Percentiles rank a stretch among this genome's conserved stretches.
phyloP scores from a whole-genome alignment of 2,797 vertebrate genomes.

The Phalloptychus januarius region DNA sequence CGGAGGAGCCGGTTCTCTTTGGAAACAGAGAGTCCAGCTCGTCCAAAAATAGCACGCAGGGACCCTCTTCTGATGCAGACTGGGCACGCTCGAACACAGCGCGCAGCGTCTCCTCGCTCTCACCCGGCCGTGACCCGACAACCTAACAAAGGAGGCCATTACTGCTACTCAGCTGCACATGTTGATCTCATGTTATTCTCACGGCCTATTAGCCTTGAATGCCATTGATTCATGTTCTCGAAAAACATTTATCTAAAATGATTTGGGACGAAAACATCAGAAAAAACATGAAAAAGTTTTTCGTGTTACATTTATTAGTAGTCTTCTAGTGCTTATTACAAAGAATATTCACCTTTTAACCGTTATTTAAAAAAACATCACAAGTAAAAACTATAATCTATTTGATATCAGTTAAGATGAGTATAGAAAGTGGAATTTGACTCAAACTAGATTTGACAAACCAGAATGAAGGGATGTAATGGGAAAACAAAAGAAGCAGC shows the following conservation, averaged over 20 bases:
- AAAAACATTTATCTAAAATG: not conserved
- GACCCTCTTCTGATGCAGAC: slow-evolving; percentile 79
- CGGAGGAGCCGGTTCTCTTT: slow-evolving; percentile 72
- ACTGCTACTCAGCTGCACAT: not conserved
- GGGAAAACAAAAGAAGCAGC: too few species aligned
- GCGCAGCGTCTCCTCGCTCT: slow-evolving; percentile 90
- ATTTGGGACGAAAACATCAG: not conserved
- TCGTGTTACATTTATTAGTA: not conserved
- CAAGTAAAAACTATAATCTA: not conserved
- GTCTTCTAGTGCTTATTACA: not conserved
- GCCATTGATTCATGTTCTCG: not conserved
- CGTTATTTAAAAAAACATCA: not conserved
- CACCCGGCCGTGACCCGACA: slow-evolving; percentile 89
- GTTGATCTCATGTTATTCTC: not conserved
- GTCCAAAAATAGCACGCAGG: slow-evolving; percentile 91
- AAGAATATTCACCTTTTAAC: not conserved
- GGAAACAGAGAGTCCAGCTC: slow-evolving; percentile 93
- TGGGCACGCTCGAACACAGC: slow-evolving; percentile 83
- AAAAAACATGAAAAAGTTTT: not conserved
- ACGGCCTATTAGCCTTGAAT: not conserved
- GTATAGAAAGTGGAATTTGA: not conserved
- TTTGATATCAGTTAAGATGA: not conserved
- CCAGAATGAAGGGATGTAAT: too few species aligned
- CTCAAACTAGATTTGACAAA: too few species aligned
- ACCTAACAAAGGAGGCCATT: slow-evolving; percentile 61